Percentiles rank a stretch among this genome's conserved stretches.
Conservation (phyloP, 53 echinoderm and acorn worm species). For the Paelopatides confundens region DNA sequence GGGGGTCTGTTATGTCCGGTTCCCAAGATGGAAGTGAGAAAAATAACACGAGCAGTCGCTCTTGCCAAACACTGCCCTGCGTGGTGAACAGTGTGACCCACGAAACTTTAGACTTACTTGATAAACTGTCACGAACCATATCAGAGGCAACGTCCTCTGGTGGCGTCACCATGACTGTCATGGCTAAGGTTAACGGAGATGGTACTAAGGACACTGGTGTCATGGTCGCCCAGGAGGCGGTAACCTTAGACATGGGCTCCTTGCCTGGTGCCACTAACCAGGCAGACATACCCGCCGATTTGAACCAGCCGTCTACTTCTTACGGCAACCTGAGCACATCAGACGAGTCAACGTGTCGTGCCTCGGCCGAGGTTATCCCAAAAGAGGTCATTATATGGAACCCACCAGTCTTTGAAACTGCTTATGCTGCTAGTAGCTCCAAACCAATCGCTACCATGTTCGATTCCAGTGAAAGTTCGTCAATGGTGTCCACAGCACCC, state of each 20-base stretch:
- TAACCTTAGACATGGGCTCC: slow-evolving; percentile 68
- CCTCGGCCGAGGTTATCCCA: slow-evolving; percentile 59
- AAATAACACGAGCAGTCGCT: slow-evolving; percentile 65
- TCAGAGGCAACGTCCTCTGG: slow-evolving; percentile 49
- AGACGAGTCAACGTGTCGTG: slow-evolving; percentile 18
- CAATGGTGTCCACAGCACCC: slow-evolving; percentile 87
- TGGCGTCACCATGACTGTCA: slow-evolving; percentile 11
- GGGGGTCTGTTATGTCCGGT: neutral
- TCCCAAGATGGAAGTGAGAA: slow-evolving; percentile 14
- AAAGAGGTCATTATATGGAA: slow-evolving; percentile 84
- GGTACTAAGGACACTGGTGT: slow-evolving; percentile 30
- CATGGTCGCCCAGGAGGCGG: slow-evolving; percentile 59
- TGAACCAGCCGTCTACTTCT: slow-evolving; percentile 68
- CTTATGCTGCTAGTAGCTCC: neutral
- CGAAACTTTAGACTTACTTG: slow-evolving; percentile 70
- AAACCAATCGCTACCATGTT: slow-evolving; percentile 49
- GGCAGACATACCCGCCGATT: slow-evolving; percentile 9
- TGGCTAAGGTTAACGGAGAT: slow-evolving; percentile 33
- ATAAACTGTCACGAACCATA: slow-evolving; percentile 66
- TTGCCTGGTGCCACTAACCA: slow-evolving; percentile 38
- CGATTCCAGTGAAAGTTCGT: slow-evolving; percentile 94
- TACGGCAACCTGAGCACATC: slow-evolving; percentile 42
- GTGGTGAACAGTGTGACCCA: slow-evolving; percentile 74
- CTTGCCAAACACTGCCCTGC: slow-evolving; percentile 77
- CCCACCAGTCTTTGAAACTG: slow-evolving; percentile 48